These are phyloP conservation scores for Sebastes taczanowskii DNA, from an alignment of 2,797 vertebrate genomes.

Conservation along the genomic window DNA sequence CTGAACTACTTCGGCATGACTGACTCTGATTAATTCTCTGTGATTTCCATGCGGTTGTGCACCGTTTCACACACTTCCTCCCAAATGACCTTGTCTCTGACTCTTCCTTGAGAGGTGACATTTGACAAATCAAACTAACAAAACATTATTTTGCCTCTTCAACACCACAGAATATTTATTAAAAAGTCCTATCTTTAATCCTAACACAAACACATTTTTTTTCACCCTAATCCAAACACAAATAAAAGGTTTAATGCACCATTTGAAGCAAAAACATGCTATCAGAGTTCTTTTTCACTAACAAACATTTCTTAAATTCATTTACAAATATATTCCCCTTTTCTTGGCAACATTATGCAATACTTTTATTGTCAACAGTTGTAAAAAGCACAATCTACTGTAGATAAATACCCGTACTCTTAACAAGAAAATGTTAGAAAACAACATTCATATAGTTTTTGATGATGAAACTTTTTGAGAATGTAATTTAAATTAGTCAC, in stretches of 20 bases:
- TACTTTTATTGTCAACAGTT: not conserved
- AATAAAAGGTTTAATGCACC: not conserved
- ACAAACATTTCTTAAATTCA: not conserved
- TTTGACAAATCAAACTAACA: conserved; percentile 53
- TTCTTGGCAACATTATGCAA: not conserved
- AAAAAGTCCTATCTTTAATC: conserved; percentile 1
- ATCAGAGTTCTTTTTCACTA: not conserved
- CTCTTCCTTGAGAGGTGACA: conserved; percentile 44
- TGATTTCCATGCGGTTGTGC: conserved; percentile 63
- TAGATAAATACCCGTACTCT: not conserved
- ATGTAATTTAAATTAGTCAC: conserved; percentile 24
- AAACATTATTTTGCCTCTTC: conserved; percentile 18
- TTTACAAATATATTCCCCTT: not conserved
- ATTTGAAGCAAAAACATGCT: not conserved
- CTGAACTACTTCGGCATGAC: conserved; percentile 49
- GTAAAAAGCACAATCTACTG: not conserved
- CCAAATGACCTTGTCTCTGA: conserved; percentile 58
- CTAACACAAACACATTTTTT: not conserved
- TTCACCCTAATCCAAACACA: conserved; percentile 13
- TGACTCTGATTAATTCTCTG: conserved; percentile 62
- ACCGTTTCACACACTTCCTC: conserved; percentile 61
- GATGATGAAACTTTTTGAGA: not conserved
- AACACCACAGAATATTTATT: conserved; percentile 1
- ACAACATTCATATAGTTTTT: not conserved
- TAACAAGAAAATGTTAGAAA: not conserved